phyloP scores from a whole-genome alignment of 2,888 invertebrate species.

The Pyralis farinalis region DNA sequence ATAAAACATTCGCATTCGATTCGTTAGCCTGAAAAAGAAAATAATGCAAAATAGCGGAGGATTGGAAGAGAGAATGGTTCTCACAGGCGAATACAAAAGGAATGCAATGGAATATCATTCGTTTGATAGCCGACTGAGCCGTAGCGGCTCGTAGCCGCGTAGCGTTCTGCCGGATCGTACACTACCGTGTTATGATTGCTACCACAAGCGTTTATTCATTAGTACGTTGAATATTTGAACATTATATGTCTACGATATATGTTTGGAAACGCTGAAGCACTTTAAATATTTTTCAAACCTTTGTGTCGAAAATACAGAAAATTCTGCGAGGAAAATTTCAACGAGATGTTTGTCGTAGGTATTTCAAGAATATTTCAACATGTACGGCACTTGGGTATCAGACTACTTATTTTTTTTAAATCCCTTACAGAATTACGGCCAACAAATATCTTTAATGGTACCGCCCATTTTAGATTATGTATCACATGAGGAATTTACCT shows the following conservation, averaged over 20 bases:
- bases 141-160: constrained; percentile 34
- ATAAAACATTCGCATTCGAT: constrained; percentile 68
- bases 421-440: too few species aligned
- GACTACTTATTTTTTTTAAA: too few species aligned
- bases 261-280: background rate
- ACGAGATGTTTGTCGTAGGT: too few species aligned
- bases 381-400: too few species aligned
- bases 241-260: background rate
- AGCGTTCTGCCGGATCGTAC: constrained; percentile 27
- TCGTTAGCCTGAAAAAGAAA: constrained; percentile 70
- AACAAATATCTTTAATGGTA: too few species aligned
- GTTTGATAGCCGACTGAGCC: constrained; percentile 52
- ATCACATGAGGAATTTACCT: too few species aligned
- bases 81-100: constrained; percentile 69
- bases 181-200: constrained; percentile 59
- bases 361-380: too few species aligned
- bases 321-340: too few species aligned
- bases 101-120: constrained; percentile 60
- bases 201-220: constrained; percentile 46
- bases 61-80: constrained; percentile 62
- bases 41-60: constrained; percentile 63
- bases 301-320: too few species aligned
- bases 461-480: too few species aligned
- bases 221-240: constrained; percentile 19
- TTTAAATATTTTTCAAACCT: too few species aligned